Percentiles rank a stretch among this genome's conserved stretches.
phyloP scores from a whole-genome alignment of 2,888 invertebrate genomes.

The Archaeoteleia sp. region DNA sequence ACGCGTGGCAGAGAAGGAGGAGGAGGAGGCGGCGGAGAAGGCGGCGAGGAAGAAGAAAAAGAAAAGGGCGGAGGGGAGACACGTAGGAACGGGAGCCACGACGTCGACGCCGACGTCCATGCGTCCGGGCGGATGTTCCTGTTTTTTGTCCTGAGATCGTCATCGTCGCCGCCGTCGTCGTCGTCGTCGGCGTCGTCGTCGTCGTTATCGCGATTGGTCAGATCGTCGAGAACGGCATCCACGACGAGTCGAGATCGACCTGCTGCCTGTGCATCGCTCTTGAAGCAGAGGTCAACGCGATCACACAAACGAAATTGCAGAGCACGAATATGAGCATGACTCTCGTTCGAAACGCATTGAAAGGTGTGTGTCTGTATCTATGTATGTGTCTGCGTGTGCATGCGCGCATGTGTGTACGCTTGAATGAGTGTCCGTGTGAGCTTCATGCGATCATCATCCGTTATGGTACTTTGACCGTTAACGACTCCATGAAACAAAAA shows the following conservation, averaged over 20 bases:
- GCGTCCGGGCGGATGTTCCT: conserved; percentile 42
- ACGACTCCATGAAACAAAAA: no score
- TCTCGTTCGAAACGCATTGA: conserved; percentile 72
- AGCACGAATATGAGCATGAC: conserved; percentile 74
- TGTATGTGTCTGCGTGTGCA: no score
- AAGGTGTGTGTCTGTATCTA: conserved; percentile 62
- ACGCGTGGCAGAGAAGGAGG: conserved; percentile 11
- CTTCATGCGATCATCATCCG: no score
- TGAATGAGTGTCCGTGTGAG: no score
- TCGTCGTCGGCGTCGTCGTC: conserved; percentile 35
- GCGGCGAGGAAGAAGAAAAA: conserved; percentile 4
- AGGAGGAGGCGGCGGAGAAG: conserved; percentile 2
- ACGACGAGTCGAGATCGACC: conserved; percentile 5
- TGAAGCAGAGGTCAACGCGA: conserved; percentile 27
- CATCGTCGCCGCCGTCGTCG: conserved; percentile 41
- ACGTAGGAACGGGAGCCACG: conserved; percentile 39
- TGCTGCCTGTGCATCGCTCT: conserved; percentile 1
- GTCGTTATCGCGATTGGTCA: conserved; percentile 5
- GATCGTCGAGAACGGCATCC: conserved; percentile 13
- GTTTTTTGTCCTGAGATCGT: conserved; percentile 24
- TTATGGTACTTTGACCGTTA: no score
- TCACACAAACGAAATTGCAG: conserved; percentile 35
- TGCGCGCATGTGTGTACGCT: no score
- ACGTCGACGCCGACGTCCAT: conserved; percentile 45
- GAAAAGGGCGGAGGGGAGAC: conserved; percentile 23